Conservation (phyloP, 2,113 vertebrate genomes). For the Australoheros scitulus region DNA sequence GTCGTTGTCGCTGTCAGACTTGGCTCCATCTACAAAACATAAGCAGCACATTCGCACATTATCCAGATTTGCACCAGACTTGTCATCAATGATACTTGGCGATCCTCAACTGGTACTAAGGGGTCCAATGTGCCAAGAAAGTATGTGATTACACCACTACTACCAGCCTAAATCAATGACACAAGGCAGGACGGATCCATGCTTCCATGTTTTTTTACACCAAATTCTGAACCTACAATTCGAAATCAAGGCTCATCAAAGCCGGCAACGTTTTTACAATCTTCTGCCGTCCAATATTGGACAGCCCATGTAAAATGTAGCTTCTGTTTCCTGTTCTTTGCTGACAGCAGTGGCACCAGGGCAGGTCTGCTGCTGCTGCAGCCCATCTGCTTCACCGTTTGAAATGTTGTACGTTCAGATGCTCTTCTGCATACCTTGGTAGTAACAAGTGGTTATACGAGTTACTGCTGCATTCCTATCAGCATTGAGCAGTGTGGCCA, state of each 20-base stretch:
- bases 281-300: neutral
- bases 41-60: neutral
- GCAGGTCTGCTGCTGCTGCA: neutral
- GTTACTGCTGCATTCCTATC: too few species aligned
- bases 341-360: neutral
- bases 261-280: accelerated
- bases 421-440: too few species aligned
- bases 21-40: conserved; percentile 83
- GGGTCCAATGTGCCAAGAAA: neutral
- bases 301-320: neutral
- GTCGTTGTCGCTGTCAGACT: conserved; percentile 91
- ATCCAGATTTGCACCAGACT: neutral
- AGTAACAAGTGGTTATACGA: too few species aligned
- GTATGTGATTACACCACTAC: accelerated
- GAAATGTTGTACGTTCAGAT: neutral
- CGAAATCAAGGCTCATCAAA: neutral
- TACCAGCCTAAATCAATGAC: neutral
- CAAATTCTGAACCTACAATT: neutral
- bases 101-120: neutral
- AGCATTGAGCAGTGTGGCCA: too few species aligned
- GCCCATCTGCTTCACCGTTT: accelerated
- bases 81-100: neutral
- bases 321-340: neutral
- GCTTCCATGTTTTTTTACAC: neutral
- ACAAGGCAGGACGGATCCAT: too few species aligned